These are phyloP conservation scores for Brachyrhaphis roseni DNA, from an alignment of 2,797 vertebrate genomes.

Conservation along the genomic window DNA sequence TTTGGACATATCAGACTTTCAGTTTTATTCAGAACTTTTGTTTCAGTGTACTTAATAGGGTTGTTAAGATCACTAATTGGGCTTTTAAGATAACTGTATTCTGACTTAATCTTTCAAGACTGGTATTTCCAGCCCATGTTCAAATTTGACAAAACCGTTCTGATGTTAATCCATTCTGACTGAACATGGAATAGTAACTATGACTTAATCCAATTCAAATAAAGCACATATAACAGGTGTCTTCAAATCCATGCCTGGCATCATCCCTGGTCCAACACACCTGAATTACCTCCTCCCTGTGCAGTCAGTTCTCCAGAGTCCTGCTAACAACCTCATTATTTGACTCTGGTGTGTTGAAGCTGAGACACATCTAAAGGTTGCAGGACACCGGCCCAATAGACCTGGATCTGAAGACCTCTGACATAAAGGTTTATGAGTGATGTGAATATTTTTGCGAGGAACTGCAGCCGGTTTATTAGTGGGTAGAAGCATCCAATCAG, in stretches of 20 bases:
- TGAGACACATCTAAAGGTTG: background rate
- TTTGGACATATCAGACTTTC: background rate
- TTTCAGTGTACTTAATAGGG: too few relatives aligned
- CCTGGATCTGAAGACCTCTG: too few relatives aligned
- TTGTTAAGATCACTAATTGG: background rate
- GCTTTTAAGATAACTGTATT: background rate
- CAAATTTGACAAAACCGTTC: background rate
- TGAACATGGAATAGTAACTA: background rate
- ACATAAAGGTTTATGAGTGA: background rate
- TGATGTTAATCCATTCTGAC: background rate
- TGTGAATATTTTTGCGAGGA: background rate
- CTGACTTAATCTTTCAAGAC: background rate
- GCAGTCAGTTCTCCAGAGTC: background rate
- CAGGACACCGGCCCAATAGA: too few relatives aligned
- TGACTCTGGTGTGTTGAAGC: background rate
- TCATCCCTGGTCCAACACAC: background rate
- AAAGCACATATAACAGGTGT: background rate
- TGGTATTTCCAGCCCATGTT: background rate
- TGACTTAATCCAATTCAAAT: background rate
- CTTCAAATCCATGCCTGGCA: background rate
- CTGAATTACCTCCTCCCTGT: background rate
- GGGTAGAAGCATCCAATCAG: conserved; percentile 34
- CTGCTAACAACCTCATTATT: background rate
- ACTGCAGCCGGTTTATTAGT: conserved; percentile 39
- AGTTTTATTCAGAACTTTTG: background rate